A percentile compares a stretch with the other conserved stretches of the same genome.
Conservation (phyloP, 2,888 invertebrate genomes). For the Neuroscelio doddi region DNA sequence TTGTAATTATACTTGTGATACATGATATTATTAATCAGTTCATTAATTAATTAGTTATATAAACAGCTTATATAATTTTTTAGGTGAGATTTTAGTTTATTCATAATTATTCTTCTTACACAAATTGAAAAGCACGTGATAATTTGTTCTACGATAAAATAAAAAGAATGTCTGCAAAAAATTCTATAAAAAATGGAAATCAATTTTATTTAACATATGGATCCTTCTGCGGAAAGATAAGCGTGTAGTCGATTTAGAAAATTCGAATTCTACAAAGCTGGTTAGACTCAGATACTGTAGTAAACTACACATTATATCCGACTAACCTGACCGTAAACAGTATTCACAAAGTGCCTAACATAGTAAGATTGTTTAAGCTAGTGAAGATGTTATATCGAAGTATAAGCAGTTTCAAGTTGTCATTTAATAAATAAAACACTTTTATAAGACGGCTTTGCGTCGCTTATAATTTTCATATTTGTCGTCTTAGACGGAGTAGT, state of each 20-base stretch:
- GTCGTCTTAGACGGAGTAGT: conserved; percentile 58
- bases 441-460: conserved; percentile 39
- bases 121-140: too few species aligned
- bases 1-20: too few species aligned
- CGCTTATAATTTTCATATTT: conserved; percentile 42
- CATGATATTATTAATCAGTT: too few species aligned
- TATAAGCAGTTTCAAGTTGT: conserved; percentile 38
- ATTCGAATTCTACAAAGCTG: conserved; percentile 59
- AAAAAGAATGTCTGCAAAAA: too few species aligned
- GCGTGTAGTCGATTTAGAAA: conserved; percentile 64
- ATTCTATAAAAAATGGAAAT: conserved; percentile 19
- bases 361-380: conserved; percentile 51
- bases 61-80: too few species aligned
- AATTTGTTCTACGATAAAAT: too few species aligned
- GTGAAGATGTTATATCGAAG: conserved; percentile 34
- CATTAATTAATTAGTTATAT: too few species aligned
- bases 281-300: conserved; percentile 60
- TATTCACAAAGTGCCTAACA: conserved; percentile 53
- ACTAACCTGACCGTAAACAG: conserved; percentile 60
- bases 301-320: conserved; percentile 45
- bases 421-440: conserved; percentile 34
- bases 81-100: too few species aligned
- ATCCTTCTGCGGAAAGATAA: conserved; percentile 62
- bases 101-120: too few species aligned
- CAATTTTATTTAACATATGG: conserved; percentile 29